phyloP scores from a whole-genome alignment of 2,797 vertebrate species.

The Dendrocincla tyrannina region DNA sequence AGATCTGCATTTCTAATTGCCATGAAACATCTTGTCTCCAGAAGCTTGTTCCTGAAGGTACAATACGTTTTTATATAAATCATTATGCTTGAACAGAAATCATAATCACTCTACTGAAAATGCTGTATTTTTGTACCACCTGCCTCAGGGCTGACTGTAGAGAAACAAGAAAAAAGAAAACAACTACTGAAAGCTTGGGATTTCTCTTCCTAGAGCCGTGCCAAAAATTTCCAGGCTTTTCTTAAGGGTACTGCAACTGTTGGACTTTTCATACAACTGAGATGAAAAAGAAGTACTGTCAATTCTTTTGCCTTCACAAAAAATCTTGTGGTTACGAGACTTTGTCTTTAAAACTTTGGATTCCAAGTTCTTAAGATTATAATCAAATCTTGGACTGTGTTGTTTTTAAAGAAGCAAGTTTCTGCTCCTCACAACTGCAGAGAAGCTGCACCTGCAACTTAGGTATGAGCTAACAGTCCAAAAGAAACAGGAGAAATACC shows the following conservation, averaged over 20 bases:
- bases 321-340: background rate
- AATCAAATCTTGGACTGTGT: background rate
- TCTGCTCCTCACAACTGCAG: background rate
- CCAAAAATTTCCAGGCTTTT: background rate
- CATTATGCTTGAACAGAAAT: background rate
- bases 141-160: background rate
- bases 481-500: background rate
- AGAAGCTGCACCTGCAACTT: background rate
- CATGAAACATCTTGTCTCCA: background rate
- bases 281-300: background rate
- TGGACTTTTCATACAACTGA: background rate
- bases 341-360: background rate
- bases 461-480: background rate
- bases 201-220: background rate
- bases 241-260: background rate
- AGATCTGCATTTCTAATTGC: background rate
- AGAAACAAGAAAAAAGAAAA: background rate
- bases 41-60: background rate
- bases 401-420: background rate
- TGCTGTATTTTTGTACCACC: background rate
- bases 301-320: background rate
- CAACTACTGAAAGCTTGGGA: background rate
- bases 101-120: background rate
- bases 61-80: background rate
- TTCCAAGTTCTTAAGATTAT: background rate